Evolutionary conservation across 35 echinoderm and acorn worm genomes (phyloP), one percentile per base, ranked within the genome.

Genomic region (Patiria miniata): DNA sequence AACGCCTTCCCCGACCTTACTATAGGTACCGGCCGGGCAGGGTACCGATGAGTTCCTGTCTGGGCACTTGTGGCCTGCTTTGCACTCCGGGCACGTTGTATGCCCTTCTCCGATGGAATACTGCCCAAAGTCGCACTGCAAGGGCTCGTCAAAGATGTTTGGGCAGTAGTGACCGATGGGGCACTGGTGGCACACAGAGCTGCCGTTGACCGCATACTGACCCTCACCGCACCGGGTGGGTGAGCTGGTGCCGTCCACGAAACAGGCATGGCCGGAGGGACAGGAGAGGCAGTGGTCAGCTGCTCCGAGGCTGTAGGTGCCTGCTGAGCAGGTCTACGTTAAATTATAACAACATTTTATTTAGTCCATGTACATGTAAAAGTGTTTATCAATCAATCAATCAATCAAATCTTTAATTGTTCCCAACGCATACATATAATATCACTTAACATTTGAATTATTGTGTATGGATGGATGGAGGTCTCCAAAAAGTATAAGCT

Each of bases 141-240:
- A 59, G 23, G 96, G 96, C 10, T 91, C 92, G 9, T 94, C 77
- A 61, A 94, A 98, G 36, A 89, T 89, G 18, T 87, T 89, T 18
- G 96, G 92, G 53, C 96, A 98, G 86, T 77, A 94, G 83, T 87
- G 90, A 17, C 96, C 96, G 17, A 32, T 22, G 17, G 96, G 96
- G 36, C 96, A 98, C 21, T 61, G 81, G 61, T 30, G 54, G 51
- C 96, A 98, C 33, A 65, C 76, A 1, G 81, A 56, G 83, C 92
- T 98, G 9, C 96, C 96, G 55, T 98, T 98, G 76, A 80, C 51
- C 21, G 96, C 86, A 61, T 91, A 98, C 52, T 98, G 92, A 26
- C 96, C 96, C 14, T 53, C 22, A 2, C 92, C 89, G 50, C 96
- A 98, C 36, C 83, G 39, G 0, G 86, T 81, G 2, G 92, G 96